Evolutionary conservation across 2,113 vertebrate species (phyloP).

Genomic region (Anguilla rostrata): DNA sequence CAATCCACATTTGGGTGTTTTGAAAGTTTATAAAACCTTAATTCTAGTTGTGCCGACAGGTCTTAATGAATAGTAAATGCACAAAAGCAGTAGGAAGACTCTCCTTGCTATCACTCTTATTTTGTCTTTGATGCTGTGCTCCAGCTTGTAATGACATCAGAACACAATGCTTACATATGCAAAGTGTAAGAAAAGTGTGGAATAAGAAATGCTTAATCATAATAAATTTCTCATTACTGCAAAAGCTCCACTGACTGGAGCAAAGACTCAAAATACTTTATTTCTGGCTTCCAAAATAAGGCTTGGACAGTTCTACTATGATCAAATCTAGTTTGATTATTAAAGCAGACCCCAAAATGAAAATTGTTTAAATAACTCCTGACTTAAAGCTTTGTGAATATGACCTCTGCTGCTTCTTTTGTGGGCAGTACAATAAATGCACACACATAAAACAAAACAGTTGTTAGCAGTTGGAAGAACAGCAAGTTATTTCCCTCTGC

Average conservation of each 20-base stretch:
- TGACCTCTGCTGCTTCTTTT: conserved; percentile 39
- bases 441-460: conserved; percentile 53
- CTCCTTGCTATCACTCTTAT: too few species aligned
- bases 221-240: neutral
- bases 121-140: too few species aligned
- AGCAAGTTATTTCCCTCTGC: conserved; percentile 54
- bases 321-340: conserved; percentile 46
- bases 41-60: too few species aligned
- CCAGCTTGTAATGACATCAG: too few species aligned
- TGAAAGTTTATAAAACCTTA: too few species aligned
- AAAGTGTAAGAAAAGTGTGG: neutral
- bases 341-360: conserved; percentile 58
- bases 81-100: too few species aligned
- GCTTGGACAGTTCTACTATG: conserved; percentile 29
- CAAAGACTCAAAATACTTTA: neutral
- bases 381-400: conserved; percentile 35
- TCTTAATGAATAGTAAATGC: too few species aligned
- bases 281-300: conserved; percentile 17
- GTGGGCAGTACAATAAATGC: conserved; percentile 46
- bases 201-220: neutral
- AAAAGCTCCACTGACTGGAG: neutral
- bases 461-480: conserved; percentile 44
- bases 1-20: too few species aligned
- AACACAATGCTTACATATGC: neutral
- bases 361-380: conserved; percentile 65